Conservation (phyloP, 2,888 invertebrate genomes). For the Iselma pallidipennis region DNA sequence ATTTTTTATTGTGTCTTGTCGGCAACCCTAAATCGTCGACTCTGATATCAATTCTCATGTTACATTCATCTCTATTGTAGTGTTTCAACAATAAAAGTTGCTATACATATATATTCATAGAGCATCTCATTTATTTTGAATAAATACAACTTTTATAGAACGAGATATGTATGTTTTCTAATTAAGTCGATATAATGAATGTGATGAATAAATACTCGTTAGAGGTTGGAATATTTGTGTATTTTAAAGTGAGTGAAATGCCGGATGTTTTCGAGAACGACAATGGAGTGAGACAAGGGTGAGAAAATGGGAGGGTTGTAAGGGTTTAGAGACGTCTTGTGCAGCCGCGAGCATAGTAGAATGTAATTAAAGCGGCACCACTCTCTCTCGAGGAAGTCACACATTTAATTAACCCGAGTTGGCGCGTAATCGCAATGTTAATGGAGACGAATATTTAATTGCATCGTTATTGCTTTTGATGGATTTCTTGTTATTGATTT, state of each 20-base stretch:
- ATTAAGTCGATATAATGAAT: neutral
- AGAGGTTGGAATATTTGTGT: slow-evolving; percentile 26
- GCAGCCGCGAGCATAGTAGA: slow-evolving; percentile 49
- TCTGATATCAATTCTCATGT: neutral
- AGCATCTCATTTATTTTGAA: slow-evolving; percentile 3
- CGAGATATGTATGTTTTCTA: neutral
- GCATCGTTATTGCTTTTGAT: slow-evolving; percentile 47
- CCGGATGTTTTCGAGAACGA: slow-evolving; percentile 35
- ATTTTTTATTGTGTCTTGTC: slow-evolving; percentile 9
- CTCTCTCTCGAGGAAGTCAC: slow-evolving; percentile 49
- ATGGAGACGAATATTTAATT: slow-evolving; percentile 56
- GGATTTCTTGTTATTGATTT: slow-evolving; percentile 32
- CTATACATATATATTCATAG: neutral
- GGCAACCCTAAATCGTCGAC: neutral
- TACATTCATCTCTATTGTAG: neutral
- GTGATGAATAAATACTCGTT: slow-evolving; percentile 9
- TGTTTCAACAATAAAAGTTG: slow-evolving; percentile 1
- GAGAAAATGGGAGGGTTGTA: slow-evolving; percentile 32
- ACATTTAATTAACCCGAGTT: slow-evolving; percentile 56
- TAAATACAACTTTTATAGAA: neutral
- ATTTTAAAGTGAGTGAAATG: slow-evolving; percentile 37
- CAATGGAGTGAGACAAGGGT: slow-evolving; percentile 27
- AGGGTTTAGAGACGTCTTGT: slow-evolving; percentile 46
- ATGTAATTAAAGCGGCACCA: slow-evolving; percentile 52
- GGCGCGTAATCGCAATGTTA: slow-evolving; percentile 55